phyloP scores from a whole-genome alignment of 92 coral and sea anemone genomes.

The Siderastrea siderea region DNA sequence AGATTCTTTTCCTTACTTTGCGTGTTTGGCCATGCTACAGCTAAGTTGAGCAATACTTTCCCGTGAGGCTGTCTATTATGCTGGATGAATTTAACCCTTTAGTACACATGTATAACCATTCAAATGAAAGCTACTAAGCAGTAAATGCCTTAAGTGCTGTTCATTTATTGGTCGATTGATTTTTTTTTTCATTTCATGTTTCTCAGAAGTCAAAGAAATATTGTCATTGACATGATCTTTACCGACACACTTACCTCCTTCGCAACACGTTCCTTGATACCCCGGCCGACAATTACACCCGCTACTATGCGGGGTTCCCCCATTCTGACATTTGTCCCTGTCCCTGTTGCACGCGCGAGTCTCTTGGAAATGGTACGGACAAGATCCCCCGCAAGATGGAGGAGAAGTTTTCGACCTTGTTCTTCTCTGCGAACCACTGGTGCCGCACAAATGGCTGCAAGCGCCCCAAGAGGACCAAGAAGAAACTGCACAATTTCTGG shows the following conservation, averaged over 20 bases:
- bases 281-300: conserved; percentile 84
- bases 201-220: background rate
- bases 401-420: conserved; percentile 58
- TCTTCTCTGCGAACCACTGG: conserved; percentile 78
- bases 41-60: no score
- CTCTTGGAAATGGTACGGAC: conserved; percentile 43
- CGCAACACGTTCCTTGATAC: conserved; percentile 88
- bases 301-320: conserved; percentile 79
- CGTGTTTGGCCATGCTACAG: no score
- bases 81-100: no score
- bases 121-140: no score
- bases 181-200: background rate
- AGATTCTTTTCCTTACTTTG: no score
- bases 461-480: conserved; percentile 72
- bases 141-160: no score
- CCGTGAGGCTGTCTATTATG: no score
- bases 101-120: no score
- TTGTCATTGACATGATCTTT: background rate
- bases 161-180: no score
- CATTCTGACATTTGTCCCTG: conserved; percentile 79
- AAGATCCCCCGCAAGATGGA: conserved; percentile 61
- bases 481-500: conserved; percentile 66
- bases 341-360: conserved; percentile 80
- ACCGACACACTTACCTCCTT: conserved; percentile 66
- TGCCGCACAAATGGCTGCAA: conserved; percentile 84